phyloP scores from a whole-genome alignment of 2,888 invertebrate genomes.

The Amphiduros pacificus region DNA sequence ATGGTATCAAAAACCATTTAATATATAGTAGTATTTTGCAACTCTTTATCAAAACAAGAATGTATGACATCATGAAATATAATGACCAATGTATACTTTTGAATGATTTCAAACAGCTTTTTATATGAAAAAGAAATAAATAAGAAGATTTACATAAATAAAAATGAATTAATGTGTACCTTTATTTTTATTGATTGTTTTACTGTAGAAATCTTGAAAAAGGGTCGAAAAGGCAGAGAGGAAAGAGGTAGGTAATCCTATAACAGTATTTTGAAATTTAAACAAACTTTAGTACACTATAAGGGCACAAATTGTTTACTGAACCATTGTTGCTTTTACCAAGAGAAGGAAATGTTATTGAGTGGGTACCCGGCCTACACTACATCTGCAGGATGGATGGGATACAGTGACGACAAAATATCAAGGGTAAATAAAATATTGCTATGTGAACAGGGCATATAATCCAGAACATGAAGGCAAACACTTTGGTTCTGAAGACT shows the following conservation, averaged over 20 bases:
- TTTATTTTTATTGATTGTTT: neutral
- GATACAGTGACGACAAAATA: conserved; percentile 79
- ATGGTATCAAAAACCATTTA: too few species aligned
- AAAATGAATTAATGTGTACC: neutral
- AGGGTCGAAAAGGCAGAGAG: conserved; percentile 65
- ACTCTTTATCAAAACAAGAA: too few species aligned
- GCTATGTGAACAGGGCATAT: too few species aligned
- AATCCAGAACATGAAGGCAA: too few species aligned
- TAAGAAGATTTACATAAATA: neutral
- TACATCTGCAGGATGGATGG: conserved; percentile 81
- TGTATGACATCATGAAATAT: too few species aligned
- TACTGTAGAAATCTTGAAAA: conserved; percentile 65
- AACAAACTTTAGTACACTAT: too few species aligned
- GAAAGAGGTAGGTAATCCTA: conserved; percentile 59
- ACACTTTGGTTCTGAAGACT: conserved; percentile 10
- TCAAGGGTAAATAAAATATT: conserved; percentile 56
- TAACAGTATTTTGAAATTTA: too few species aligned
- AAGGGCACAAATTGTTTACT: too few species aligned
- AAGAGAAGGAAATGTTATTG: conserved; percentile 66
- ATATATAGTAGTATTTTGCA: too few species aligned
- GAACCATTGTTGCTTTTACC: conserved; percentile 21
- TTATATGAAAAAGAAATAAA: neutral
- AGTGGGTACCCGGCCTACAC: conserved; percentile 86
- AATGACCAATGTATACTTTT: neutral
- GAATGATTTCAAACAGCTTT: neutral